Evolutionary conservation across 2,888 invertebrate species (phyloP).

Genomic region (Tachystola acroxantha): DNA sequence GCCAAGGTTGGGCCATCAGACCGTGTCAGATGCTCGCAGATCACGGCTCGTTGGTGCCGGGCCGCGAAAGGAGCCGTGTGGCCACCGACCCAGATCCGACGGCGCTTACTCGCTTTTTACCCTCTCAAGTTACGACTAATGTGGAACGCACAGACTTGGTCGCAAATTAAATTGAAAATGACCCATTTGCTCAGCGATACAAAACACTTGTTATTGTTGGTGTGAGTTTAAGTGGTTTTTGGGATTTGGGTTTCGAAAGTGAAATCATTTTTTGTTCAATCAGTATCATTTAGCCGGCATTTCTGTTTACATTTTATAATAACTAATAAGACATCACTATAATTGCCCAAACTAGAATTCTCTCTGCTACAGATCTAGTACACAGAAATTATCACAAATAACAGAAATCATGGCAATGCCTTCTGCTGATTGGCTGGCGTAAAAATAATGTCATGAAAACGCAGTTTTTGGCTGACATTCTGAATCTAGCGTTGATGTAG

Average conservation of each 20-base stretch:
- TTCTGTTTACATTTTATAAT: no score
- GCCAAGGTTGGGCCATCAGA: conserved; percentile 68
- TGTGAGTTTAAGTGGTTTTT: not conserved
- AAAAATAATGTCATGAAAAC: no score
- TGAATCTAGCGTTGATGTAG: no score
- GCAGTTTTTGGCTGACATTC: no score
- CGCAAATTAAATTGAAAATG: conserved; percentile 37
- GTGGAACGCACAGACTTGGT: conserved; percentile 29
- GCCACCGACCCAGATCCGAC: conserved; percentile 57
- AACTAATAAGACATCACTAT: no score
- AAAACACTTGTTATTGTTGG: conserved; percentile 7
- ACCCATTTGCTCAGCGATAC: conserved; percentile 33
- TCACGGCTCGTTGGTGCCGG: conserved; percentile 60
- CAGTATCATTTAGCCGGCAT: no score
- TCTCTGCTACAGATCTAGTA: no score
- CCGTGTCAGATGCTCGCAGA: conserved; percentile 58
- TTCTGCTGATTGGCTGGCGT: no score
- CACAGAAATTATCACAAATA: no score
- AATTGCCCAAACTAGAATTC: no score
- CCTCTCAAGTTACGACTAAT: conserved; percentile 44
- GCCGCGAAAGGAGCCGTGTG: conserved; percentile 57
- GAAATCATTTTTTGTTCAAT: not conserved
- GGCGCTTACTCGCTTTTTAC: conserved; percentile 50
- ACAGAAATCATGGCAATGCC: no score
- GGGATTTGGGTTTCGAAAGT: not conserved